Percentiles rank a stretch among this genome's conserved stretches.
phyloP scores from a whole-genome alignment of 2,888 invertebrate species.

The Platypus cylindrus region DNA sequence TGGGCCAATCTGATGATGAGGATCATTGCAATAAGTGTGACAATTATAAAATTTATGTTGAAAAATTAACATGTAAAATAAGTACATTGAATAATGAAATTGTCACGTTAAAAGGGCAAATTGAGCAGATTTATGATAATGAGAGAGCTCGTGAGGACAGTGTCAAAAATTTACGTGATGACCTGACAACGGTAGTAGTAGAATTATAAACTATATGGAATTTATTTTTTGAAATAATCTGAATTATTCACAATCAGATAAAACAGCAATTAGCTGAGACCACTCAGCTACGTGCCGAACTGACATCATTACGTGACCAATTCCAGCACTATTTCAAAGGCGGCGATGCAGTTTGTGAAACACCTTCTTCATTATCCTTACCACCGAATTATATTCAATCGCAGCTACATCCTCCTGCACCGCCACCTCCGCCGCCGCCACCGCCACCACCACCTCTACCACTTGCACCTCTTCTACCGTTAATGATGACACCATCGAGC shows the following conservation, averaged over 20 bases:
- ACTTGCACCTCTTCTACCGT: no score
- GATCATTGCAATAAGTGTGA: slow-evolving; percentile 20
- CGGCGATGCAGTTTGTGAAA: slow-evolving; percentile 16
- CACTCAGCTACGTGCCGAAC: slow-evolving; percentile 16
- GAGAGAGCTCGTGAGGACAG: slow-evolving; percentile 1
- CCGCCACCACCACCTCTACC: slow-evolving; percentile 22
- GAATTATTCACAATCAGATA: slow-evolving; percentile 8
- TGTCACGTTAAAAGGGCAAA: slow-evolving; percentile 16
- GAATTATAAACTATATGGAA: neutral
- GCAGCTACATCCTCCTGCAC: slow-evolving; percentile 22
- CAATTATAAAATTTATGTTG: slow-evolving; percentile 18
- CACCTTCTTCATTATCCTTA: slow-evolving; percentile 25
- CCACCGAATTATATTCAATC: no score
- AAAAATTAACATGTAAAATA: slow-evolving; percentile 16
- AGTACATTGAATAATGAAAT: slow-evolving; percentile 18
- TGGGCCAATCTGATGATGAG: slow-evolving; percentile 6
- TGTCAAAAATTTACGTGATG: slow-evolving; percentile 5
- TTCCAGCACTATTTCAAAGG: slow-evolving; percentile 11
- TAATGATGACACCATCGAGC: slow-evolving; percentile 22
- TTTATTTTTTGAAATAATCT: neutral
- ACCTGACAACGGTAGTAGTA: slow-evolving; percentile 3
- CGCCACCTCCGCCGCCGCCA: slow-evolving; percentile 15
- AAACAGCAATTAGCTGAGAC: slow-evolving; percentile 16
- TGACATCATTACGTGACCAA: slow-evolving; percentile 17
- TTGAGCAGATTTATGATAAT: slow-evolving; percentile 17